Base-by-base conservation (phyloP, 2,888 invertebrate genomes). In the Lepidochitona cinerea region DNA sequence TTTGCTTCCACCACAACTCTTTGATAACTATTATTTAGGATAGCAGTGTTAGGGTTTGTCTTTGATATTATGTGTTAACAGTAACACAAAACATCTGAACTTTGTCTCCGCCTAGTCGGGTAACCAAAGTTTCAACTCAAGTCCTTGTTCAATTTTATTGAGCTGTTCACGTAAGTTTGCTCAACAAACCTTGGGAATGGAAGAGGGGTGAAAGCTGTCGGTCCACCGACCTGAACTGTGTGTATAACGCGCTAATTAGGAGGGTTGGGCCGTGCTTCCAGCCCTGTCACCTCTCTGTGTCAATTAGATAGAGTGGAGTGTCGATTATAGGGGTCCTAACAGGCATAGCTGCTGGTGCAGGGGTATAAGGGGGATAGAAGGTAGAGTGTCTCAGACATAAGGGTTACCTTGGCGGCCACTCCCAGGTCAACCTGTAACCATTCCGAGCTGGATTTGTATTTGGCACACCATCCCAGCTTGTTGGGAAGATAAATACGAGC, bases 401-500 rank as follows among this genome's bases (percentile, higher is more conserved):
- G n/a, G n/a, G n/a, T n/a, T n/a, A 92, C 92, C 87, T 91, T 88
- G 12, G 92, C 91, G 1, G 89, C 87, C 12, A 92, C 91, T 18
- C 92, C 92, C 23, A 92, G 89, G 81, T 92, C 92, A 32, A 92
- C 91, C 76, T 92, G 91, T 36, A 92, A 85, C 92, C 92, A 92
- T 78, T 92, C 92, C 7, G 91, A 91, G 2, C 90, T 85, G 0
- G 91, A 90, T 78, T 91, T 90, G 81, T 91, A 90, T 73, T 91
- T 90, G 59, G 92, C 91, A 79, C 92, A 92, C 92, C 92, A 92
- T 1, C 91, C 92, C 54, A 87, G 85, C 35, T 90, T 90, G 73
- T 91, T 91, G 5, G 91, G 90, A 35, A 90, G 89, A 83, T 92
- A 92, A 14, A 92, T 87, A 12, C 92, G 85, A 26, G 91, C 92